Base-by-base conservation (phyloP, 2,113 vertebrate species). In the Lasiurus cinereus region DNA sequence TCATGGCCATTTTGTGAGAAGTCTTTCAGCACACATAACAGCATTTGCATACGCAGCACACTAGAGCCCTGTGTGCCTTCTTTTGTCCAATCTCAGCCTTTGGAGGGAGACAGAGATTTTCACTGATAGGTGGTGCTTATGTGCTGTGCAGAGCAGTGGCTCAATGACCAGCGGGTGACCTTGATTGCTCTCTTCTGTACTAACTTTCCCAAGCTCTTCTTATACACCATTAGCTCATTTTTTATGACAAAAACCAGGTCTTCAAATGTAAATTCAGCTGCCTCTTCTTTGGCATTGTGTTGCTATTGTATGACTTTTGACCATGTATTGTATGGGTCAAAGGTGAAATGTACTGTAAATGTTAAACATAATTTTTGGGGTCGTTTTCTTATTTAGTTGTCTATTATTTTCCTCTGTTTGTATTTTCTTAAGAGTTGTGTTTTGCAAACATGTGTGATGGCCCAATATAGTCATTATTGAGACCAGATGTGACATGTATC, bases 51-150 rank as follows among this genome's bases (percentile, higher is more conserved):
- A 11, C 69, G 5, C 33, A 2, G 18, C 29, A 11, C 33, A 10
- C 15, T 1, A 13, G 14, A 78, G 12, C 31, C 0, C 24, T 12
- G 14, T 27, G 46, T n/a, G 21, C 15, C 54, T 13, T 11, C 33
- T n/a, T 12, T 29, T 64, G 39, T 73, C 27, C 39, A 59, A 7
- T 3, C 15, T 46, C 5, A 24, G 54, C 2, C 29, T 82, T 50
- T 59, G 36, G 15, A 69, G 15, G 11, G 21, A 39, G 14, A 59
- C 2, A 13, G 2, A 74, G 10, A 24, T 21, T 19, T 9, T 22
- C 13, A 0, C 7, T 3, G 15, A 24, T 14, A 62, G 59, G 0
- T 1, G 2, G 1, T 15, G 3, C 31, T 11, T 5, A 4, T 33
- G 4, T 3, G 4, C 39, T 27, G 31, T 33, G 5, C 46, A 27